These are phyloP conservation scores for Adoxophyes honmai DNA, from an alignment of 1,140 invertebrate species.

Conservation along the genomic window DNA sequence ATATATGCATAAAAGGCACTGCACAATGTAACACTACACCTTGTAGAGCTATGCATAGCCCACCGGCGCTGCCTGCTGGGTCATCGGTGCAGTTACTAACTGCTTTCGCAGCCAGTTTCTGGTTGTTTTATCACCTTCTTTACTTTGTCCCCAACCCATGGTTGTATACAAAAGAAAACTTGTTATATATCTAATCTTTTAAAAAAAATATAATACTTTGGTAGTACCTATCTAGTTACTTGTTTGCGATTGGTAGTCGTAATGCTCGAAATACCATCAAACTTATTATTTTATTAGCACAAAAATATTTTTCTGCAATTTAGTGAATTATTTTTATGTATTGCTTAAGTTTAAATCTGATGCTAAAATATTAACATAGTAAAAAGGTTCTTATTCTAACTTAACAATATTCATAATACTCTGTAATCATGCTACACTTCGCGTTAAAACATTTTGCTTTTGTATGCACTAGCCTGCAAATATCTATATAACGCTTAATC, in stretches of 20 bases:
- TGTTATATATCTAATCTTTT: neutral
- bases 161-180: neutral
- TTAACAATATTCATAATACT: neutral
- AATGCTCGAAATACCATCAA: neutral
- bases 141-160: neutral
- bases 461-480: neutral
- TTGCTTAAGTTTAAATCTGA: neutral
- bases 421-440: neutral
- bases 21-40: neutral
- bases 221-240: neutral
- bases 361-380: neutral
- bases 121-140: neutral
- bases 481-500: neutral
- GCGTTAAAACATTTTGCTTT: neutral
- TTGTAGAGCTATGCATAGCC: neutral
- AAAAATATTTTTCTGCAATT: neutral
- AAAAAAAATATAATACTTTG: neutral
- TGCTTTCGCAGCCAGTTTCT: neutral
- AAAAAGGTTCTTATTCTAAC: neutral
- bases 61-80: neutral
- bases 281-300: neutral
- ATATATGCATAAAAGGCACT: too few relatives aligned
- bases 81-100: neutral
- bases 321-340: neutral
- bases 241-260: neutral